A percentile compares a stretch with the other conserved stretches of the same genome.
phyloP scores from a whole-genome alignment of 2,797 vertebrate species.

The Cyprinella venusta region DNA sequence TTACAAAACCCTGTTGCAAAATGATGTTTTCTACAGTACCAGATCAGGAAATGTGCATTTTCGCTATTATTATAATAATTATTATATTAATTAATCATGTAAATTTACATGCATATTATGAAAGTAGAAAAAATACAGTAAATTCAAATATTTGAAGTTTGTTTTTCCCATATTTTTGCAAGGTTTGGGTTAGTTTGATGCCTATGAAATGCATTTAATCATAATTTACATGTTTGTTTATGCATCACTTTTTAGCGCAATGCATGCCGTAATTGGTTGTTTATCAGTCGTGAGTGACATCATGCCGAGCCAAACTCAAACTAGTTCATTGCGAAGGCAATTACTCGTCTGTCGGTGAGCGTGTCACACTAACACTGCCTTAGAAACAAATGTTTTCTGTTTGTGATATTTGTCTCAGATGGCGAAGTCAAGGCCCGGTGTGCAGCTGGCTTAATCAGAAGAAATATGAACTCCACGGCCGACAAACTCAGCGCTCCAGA shows the following conservation, averaged over 20 bases:
- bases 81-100: too few species aligned
- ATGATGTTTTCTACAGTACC: too few species aligned
- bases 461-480: slow-evolving; percentile 24
- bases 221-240: not conserved
- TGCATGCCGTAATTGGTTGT: not conserved
- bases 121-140: too few species aligned
- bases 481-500: slow-evolving; percentile 49
- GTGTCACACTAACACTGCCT: not conserved
- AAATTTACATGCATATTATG: too few species aligned
- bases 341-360: slow-evolving; percentile 11
- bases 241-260: too few species aligned
- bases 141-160: not conserved
- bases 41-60: too few species aligned
- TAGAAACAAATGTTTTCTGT: slow-evolving; percentile 1
- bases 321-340: not conserved
- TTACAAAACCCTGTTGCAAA: too few species aligned
- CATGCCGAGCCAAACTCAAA: not conserved
- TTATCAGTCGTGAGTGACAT: not conserved
- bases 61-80: too few species aligned
- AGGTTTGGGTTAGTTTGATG: not conserved
- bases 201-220: not conserved
- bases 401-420: slow-evolving; percentile 9
- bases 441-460: slow-evolving; percentile 20
- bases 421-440: not conserved
- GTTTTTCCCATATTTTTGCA: not conserved